Evolutionary conservation across 2,113 vertebrate genomes (phyloP).

Genomic region (Mesoclemmys tuberculata): DNA sequence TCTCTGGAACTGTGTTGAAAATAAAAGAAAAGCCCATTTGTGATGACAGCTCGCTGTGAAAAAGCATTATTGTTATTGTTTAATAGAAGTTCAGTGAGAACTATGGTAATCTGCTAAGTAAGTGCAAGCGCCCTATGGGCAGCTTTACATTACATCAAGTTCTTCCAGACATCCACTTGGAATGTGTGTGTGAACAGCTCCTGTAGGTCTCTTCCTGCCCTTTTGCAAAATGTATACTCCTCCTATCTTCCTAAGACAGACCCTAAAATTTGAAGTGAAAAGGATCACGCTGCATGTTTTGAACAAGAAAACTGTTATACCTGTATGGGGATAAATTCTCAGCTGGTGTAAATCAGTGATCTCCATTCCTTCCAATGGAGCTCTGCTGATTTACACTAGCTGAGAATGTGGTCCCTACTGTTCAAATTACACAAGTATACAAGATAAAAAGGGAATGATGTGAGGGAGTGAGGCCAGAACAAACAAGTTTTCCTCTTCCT

Average conservation of each 20-base stretch:
- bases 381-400: not conserved
- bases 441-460: not conserved
- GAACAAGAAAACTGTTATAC: not conserved
- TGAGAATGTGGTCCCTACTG: not conserved
- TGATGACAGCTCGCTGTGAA: not conserved
- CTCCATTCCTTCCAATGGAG: not conserved
- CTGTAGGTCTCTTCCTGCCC: not conserved
- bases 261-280: not conserved
- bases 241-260: rapidly evolving
- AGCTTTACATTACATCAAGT: not conserved
- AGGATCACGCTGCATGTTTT: not conserved
- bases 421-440: not conserved
- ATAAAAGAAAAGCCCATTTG: not conserved
- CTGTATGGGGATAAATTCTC: not conserved
- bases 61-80: not conserved
- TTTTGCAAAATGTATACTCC: not conserved
- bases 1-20: not conserved
- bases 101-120: not conserved
- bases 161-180: not conserved
- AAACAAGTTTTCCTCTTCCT: not conserved
- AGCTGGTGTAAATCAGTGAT: not conserved
- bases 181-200: not conserved
- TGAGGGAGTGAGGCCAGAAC: not conserved
- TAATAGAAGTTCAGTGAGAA: not conserved
- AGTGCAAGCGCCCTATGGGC: not conserved